These are phyloP conservation scores for Panopea generosa DNA, from an alignment of 2,888 invertebrate genomes.

Conservation along the genomic window DNA sequence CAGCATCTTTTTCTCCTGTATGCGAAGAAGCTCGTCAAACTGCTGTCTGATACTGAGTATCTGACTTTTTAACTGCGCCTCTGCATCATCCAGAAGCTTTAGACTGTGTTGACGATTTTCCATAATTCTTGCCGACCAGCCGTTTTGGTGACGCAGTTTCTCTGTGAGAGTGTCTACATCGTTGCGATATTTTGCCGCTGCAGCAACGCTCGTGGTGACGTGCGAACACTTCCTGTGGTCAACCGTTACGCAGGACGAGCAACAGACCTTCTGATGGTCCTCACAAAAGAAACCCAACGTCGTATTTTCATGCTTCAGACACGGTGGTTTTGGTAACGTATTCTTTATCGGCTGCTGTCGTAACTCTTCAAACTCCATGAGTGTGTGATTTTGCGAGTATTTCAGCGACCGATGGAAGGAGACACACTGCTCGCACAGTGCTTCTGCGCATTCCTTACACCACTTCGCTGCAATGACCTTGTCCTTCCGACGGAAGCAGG, in stretches of 20 bases:
- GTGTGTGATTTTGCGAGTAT: constrained; percentile 63
- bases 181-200: constrained; percentile 62
- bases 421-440: constrained; percentile 66
- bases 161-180: constrained; percentile 63
- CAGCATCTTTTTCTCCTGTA: constrained; percentile 61
- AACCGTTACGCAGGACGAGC: constrained; percentile 66
- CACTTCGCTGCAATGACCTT: constrained; percentile 68
- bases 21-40: constrained; percentile 63
- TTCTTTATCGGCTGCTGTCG: constrained; percentile 64
- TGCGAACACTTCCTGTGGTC: constrained; percentile 67
- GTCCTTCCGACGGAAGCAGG: constrained; percentile 67
- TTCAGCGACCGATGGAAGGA: constrained; percentile 65
- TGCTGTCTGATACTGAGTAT: constrained; percentile 64
- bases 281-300: constrained; percentile 68
- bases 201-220: constrained; percentile 63
- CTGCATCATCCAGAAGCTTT: constrained; percentile 62
- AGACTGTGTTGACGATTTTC: constrained; percentile 66
- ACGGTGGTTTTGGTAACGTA: constrained; percentile 62
- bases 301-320: constrained; percentile 64
- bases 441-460: constrained; percentile 70
- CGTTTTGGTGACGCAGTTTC: constrained; percentile 64
- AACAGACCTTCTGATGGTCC: constrained; percentile 66
- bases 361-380: constrained; percentile 63
- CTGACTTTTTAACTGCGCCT: constrained; percentile 60
- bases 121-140: constrained; percentile 64